A percentile compares a stretch with the other conserved stretches of the same genome.
These are phyloP conservation scores for Clanis bilineata DNA, from an alignment of 2,888 invertebrate genomes.

Conservation along the genomic window DNA sequence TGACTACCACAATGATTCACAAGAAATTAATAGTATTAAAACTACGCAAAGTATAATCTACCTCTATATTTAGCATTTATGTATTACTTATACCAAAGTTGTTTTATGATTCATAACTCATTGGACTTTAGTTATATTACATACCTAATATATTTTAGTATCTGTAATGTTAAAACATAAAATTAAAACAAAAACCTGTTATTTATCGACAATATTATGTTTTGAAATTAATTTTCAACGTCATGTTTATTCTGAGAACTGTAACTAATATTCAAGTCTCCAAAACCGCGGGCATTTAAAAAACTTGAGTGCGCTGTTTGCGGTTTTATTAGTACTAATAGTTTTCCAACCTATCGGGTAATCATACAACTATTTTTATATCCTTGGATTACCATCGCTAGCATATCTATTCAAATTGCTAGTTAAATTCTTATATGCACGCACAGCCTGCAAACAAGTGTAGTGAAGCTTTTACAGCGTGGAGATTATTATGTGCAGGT, in stretches of 20 bases:
- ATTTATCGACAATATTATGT: not conserved
- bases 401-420: not conserved
- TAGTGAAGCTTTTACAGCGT: not conserved
- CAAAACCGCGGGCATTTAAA: slow-evolving; percentile 2
- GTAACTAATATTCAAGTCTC: not conserved
- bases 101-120: not conserved
- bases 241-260: not conserved
- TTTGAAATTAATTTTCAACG: not conserved
- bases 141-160: too few relatives aligned
- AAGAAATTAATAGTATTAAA: not conserved
- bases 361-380: not conserved
- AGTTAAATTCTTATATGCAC: not conserved
- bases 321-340: not conserved
- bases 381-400: not conserved
- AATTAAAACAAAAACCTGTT: not conserved
- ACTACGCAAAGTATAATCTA: too few relatives aligned
- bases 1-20: slow-evolving; percentile 39
- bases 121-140: too few relatives aligned
- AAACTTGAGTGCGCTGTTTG: not conserved
- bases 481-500: not conserved
- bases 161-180: not conserved
- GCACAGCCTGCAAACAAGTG: not conserved
- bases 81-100: not conserved
- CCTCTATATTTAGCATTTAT: not conserved
- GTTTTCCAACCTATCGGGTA: not conserved